These are phyloP conservation scores for Dicentrarchus labrax DNA, from an alignment of 2,113 vertebrate species.

Conservation along the genomic window DNA sequence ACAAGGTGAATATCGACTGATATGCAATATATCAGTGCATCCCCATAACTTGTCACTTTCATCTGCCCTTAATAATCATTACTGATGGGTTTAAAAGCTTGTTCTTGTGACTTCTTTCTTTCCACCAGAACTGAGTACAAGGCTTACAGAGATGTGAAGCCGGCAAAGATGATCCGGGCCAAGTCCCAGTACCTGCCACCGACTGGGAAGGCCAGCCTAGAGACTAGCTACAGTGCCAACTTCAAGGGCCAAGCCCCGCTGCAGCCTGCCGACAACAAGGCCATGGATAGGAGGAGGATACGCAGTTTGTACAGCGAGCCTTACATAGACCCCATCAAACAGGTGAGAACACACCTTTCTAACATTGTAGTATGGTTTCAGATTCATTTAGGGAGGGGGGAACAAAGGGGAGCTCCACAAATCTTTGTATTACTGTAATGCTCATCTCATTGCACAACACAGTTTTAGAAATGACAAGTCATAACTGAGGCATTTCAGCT, in stretches of 20 bases:
- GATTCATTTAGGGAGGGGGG: neutral
- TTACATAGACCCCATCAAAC: constrained; percentile 88
- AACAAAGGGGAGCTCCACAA: neutral
- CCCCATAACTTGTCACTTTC: too few relatives aligned
- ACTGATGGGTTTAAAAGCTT: neutral
- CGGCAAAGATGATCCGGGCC: constrained; percentile 90
- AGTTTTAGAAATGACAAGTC: neutral
- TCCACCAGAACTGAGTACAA: constrained; percentile 92
- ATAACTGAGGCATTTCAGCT: constrained; percentile 38
- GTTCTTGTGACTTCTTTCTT: constrained; percentile 8
- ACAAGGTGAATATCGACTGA: too few relatives aligned
- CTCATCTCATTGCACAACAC: constrained; percentile 34
- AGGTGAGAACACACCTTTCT: constrained; percentile 84
- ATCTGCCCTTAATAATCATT: neutral
- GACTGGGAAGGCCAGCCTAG: constrained; percentile 88
- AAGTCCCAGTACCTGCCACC: constrained; percentile 93
- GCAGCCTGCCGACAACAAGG: constrained; percentile 88
- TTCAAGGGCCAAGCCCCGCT: constrained; percentile 89
- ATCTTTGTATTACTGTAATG: neutral
- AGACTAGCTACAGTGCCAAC: constrained; percentile 95
- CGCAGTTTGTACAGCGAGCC: constrained; percentile 96
- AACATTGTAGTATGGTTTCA: neutral
- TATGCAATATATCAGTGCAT: too few relatives aligned
- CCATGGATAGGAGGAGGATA: constrained; percentile 92
- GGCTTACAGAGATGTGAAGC: constrained; percentile 93